A percentile compares a stretch with the other conserved stretches of the same genome.
These are phyloP conservation scores for Macrotis lagotis DNA, from an alignment of 2,113 vertebrate species.

Conservation along the genomic window DNA sequence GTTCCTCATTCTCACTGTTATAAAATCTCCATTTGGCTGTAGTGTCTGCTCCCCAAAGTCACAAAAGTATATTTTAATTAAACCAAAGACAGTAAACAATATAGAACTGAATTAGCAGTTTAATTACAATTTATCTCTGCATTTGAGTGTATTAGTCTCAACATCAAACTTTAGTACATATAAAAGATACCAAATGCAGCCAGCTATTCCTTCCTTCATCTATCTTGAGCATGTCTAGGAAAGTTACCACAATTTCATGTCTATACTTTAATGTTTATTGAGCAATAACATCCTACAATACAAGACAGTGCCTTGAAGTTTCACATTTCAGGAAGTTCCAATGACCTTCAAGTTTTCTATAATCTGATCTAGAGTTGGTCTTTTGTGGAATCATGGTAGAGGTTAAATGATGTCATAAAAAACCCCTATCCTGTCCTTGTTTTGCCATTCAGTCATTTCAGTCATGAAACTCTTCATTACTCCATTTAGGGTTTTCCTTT, in stretches of 20 bases:
- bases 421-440: neutral
- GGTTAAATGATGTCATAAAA: neutral
- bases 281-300: neutral
- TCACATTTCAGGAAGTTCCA: neutral
- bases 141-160: neutral
- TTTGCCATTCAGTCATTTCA: too few relatives aligned
- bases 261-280: neutral
- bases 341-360: neutral
- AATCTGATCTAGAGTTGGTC: neutral
- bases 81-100: neutral
- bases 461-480: too few relatives aligned
- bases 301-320: neutral
- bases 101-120: neutral
- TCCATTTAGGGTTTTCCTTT: too few relatives aligned
- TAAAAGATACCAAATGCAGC: neutral
- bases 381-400: neutral
- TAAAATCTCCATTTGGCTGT: neutral
- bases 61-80: conserved; percentile 2
- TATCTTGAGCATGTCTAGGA: neutral
- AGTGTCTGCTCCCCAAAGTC: neutral
- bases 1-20: neutral
- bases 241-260: neutral
- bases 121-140: neutral
- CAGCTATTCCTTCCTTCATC: neutral
- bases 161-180: neutral